Evolutionary conservation across 2,113 vertebrate genomes (phyloP).

Genomic region (Rissa tridactyla): DNA sequence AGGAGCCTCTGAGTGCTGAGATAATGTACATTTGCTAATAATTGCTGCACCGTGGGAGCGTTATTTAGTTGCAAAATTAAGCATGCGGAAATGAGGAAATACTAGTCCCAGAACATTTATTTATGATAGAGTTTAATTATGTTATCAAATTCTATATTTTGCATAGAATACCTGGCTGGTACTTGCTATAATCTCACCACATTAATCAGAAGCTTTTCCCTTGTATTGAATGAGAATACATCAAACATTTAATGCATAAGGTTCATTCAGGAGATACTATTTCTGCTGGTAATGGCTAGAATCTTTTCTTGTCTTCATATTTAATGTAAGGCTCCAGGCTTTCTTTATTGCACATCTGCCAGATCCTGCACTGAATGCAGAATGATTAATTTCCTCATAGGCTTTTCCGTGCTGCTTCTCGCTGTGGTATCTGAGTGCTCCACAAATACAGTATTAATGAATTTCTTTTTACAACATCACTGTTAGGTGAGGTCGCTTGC

Average conservation of each 20-base stretch:
- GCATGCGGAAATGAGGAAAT: not conserved
- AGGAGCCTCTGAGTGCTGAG: not conserved
- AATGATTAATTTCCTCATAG: conserved; percentile 57
- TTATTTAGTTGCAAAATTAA: conserved; percentile 2
- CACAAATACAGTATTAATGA: conserved; percentile 40
- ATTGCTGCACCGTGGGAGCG: not conserved
- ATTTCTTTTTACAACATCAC: conserved; percentile 15
- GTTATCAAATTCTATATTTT: not conserved
- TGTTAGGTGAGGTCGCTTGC: not conserved
- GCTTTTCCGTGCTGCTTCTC: not conserved
- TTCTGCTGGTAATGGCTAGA: conserved; percentile 24
- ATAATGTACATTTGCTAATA: not conserved
- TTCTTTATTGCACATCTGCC: conserved; percentile 26
- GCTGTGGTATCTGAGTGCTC: not conserved
- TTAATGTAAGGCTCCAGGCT: conserved; percentile 31
- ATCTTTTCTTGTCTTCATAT: conserved; percentile 42
- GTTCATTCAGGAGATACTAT: conserved; percentile 33
- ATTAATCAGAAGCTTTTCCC: not conserved
- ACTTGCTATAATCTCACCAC: not conserved
- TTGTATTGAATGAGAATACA: not conserved
- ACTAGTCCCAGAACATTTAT: not conserved
- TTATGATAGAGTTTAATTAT: not conserved
- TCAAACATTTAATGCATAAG: conserved; percentile 9
- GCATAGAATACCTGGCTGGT: not conserved
- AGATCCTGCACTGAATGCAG: conserved; percentile 8